These are phyloP conservation scores for Anagyrus pseudococci DNA, from an alignment of 2,888 invertebrate genomes.

Conservation along the genomic window DNA sequence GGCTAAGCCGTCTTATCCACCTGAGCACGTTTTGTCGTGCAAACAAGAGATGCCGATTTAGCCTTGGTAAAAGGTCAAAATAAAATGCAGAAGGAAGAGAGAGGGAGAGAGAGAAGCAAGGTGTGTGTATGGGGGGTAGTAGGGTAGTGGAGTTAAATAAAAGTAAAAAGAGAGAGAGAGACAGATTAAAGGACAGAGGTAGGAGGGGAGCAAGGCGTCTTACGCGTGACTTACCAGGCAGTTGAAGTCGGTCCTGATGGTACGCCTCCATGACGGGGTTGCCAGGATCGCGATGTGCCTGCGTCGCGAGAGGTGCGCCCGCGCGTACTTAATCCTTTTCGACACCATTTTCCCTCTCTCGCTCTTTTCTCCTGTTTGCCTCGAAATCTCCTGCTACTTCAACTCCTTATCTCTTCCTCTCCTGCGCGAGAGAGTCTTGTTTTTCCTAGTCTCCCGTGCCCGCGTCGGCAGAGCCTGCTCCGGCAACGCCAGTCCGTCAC, in stretches of 20 bases:
- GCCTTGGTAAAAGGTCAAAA: too few relatives aligned
- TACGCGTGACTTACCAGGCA: constrained; percentile 24
- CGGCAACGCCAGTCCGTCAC: constrained; percentile 19
- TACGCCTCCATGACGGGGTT: constrained; percentile 49
- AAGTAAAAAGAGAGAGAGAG: neutral
- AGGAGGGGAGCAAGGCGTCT: neutral
- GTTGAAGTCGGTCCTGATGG: constrained; percentile 29
- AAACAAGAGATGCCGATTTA: too few relatives aligned
- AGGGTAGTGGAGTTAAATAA: too few relatives aligned
- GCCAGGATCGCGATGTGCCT: constrained; percentile 48
- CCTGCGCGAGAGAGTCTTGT: neutral
- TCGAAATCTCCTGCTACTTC: too few relatives aligned
- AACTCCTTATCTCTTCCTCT: neutral
- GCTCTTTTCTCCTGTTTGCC: neutral
- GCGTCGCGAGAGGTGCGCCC: constrained; percentile 49
- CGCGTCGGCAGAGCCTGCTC: neutral
- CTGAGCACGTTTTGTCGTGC: too few relatives aligned
- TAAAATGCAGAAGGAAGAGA: too few relatives aligned
- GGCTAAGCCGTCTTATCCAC: too few relatives aligned
- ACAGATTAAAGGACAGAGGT: neutral
- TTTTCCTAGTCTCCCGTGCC: neutral
- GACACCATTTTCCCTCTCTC: constrained; percentile 41
- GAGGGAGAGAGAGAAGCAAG: too few relatives aligned
- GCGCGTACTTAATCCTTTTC: constrained; percentile 51
- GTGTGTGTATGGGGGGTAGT: too few relatives aligned